Evolutionary conservation across 2,888 invertebrate genomes (phyloP).

Genomic region (Tinea pellionella): DNA sequence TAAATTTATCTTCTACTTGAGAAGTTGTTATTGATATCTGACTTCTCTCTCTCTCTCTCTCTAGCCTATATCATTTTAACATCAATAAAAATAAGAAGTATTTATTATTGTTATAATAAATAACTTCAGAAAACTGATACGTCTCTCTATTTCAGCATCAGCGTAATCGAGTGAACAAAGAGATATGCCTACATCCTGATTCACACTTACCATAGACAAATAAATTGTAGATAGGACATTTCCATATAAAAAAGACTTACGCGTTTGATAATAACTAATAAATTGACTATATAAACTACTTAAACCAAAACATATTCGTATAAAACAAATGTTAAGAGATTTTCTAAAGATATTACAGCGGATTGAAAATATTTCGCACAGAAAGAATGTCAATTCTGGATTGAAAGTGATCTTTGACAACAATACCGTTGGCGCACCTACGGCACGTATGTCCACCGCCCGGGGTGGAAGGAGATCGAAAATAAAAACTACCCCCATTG

Average conservation of each 20-base stretch:
- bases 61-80: no score
- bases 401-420: conserved; percentile 15
- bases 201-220: conserved; percentile 26
- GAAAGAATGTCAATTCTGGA: not conserved
- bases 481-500: conserved; percentile 54
- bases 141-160: not conserved
- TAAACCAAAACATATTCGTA: no score
- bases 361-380: no score
- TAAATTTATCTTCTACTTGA: no score
- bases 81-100: not conserved
- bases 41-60: no score
- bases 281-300: no score
- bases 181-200: conserved; percentile 31
- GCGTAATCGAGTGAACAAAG: conserved; percentile 26
- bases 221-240: not conserved
- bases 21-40: not conserved
- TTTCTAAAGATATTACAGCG: no score
- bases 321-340: no score
- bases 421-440: conserved; percentile 34
- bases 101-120: not conserved
- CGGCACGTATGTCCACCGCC: conserved; percentile 48
- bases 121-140: not conserved
- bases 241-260: no score
- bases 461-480: conserved; percentile 48
- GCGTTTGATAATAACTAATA: no score